Percentiles rank a stretch among this genome's conserved stretches.
Evolutionary conservation across 2,113 vertebrate genomes (phyloP).

Genomic region (Toxotes chatareus): DNA sequence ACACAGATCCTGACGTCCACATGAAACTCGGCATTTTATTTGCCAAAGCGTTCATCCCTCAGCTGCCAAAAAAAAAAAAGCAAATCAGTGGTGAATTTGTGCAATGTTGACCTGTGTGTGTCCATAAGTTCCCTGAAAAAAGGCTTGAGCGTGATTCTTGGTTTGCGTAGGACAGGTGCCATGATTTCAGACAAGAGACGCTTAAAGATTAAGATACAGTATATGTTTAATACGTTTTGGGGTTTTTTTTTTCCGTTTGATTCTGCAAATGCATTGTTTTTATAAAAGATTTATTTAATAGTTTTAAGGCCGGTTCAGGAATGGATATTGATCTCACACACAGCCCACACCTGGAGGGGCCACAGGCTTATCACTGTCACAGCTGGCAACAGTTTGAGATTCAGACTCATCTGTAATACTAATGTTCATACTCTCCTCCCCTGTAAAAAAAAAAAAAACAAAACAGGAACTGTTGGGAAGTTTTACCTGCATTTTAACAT

Average conservation of each 20-base stretch:
- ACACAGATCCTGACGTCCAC: background rate
- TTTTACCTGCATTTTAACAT: constrained; percentile 26
- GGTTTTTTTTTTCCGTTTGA: constrained; percentile 7
- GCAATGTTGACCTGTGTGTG: constrained; percentile 29
- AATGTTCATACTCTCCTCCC: background rate
- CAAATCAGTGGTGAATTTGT: constrained; percentile 20
- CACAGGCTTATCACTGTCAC: background rate
- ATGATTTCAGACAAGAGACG: constrained; percentile 55
- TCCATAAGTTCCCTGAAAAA: constrained; percentile 1
- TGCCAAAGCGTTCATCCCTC: constrained; percentile 33
- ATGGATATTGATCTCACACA: background rate
- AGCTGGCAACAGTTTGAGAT: background rate
- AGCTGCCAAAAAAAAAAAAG: constrained; percentile 53
- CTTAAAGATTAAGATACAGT: constrained; percentile 11
- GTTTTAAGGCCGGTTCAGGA: constrained; percentile 21
- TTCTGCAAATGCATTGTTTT: constrained; percentile 33
- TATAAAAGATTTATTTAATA: constrained; percentile 54
- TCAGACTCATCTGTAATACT: background rate
- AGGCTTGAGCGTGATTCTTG: constrained; percentile 15
- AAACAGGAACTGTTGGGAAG: background rate
- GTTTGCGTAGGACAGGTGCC: constrained; percentile 66
- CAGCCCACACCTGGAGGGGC: background rate
- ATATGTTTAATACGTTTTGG: constrained; percentile 14
- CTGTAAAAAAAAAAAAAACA: background rate
- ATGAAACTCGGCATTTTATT: constrained; percentile 18